Percentiles rank a stretch among this genome's conserved stretches.
Evolutionary conservation across 2,113 vertebrate genomes (phyloP).

Genomic region (Hyaena hyaena): DNA sequence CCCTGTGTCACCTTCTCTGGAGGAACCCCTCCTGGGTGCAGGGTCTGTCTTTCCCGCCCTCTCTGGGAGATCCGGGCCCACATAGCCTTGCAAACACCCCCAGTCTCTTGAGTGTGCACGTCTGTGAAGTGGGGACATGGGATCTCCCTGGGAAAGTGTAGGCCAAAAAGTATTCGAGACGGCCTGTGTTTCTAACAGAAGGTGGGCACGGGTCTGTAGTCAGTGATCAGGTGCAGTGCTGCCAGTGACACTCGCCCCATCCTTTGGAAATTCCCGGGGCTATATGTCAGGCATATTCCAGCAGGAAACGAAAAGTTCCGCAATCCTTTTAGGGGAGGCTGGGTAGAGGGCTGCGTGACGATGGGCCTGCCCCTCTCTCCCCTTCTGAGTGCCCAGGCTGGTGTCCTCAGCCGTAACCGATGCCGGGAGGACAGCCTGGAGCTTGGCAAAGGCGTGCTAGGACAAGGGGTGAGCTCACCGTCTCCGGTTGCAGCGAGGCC

Average conservation of each 20-base stretch:
- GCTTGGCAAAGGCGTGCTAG: conserved; percentile 24
- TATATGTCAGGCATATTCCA: fast-evolving
- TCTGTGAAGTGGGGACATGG: not conserved
- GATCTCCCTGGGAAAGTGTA: not conserved
- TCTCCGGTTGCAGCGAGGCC: not conserved
- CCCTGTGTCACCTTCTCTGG: not conserved
- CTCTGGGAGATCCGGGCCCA: not conserved
- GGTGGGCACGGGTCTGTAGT: not conserved
- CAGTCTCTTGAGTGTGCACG: not conserved
- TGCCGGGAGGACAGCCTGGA: not conserved
- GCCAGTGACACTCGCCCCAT: fast-evolving
- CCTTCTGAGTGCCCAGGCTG: not conserved
- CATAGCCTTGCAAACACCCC: not conserved
- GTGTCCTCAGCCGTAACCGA: not conserved
- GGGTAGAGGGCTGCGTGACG: not conserved
- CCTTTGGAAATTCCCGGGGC: not conserved
- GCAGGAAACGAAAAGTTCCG: not conserved
- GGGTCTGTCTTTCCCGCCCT: too few relatives aligned
- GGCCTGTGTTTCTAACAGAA: not conserved
- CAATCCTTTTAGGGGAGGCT: fast-evolving
- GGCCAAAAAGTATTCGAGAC: not conserved
- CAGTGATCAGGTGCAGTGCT: not conserved
- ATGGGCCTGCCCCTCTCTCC: not conserved
- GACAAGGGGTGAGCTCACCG: conserved; percentile 33
- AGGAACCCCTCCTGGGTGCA: not conserved